Conservation (phyloP, 64 coral and sea anemone genomes). For the Montipora cactus region DNA sequence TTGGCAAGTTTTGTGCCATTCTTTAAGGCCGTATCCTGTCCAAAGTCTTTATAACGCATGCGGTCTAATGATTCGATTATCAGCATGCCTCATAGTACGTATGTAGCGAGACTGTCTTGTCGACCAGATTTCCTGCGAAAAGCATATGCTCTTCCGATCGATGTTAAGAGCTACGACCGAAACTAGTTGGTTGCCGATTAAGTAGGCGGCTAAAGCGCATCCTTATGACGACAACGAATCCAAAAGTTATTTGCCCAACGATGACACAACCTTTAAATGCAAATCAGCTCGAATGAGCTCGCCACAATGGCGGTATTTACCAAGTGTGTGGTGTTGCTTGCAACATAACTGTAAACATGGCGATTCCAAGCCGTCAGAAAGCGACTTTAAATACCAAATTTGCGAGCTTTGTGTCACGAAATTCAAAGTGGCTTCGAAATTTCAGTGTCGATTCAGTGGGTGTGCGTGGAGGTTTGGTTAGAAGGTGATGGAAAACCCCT, state of each 20-base stretch:
- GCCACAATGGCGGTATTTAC: constrained; percentile 36
- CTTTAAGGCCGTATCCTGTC: no score
- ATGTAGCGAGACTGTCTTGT: no score
- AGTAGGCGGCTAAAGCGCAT: background rate
- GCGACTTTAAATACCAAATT: background rate
- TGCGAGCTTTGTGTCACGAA: background rate
- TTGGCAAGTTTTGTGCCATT: no score
- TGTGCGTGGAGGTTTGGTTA: constrained; percentile 9
- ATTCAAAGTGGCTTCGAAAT: background rate
- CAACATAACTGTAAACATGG: background rate
- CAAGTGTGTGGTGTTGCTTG: background rate
- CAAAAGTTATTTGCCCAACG: constrained; percentile 5
- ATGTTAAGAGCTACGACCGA: no score
- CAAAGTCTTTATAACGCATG: no score
- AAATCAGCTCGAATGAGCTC: background rate
- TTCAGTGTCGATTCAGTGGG: background rate
- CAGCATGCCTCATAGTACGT: no score
- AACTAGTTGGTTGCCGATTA: background rate
- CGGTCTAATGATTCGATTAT: no score
- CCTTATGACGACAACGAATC: background rate
- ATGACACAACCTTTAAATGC: constrained; percentile 37
- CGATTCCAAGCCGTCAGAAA: background rate
- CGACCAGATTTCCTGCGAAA: no score
- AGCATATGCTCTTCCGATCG: no score
- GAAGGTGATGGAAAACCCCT: constrained; percentile 35